Conservation (phyloP, 2,797 vertebrate genomes). For the Okamejei kenojei region DNA sequence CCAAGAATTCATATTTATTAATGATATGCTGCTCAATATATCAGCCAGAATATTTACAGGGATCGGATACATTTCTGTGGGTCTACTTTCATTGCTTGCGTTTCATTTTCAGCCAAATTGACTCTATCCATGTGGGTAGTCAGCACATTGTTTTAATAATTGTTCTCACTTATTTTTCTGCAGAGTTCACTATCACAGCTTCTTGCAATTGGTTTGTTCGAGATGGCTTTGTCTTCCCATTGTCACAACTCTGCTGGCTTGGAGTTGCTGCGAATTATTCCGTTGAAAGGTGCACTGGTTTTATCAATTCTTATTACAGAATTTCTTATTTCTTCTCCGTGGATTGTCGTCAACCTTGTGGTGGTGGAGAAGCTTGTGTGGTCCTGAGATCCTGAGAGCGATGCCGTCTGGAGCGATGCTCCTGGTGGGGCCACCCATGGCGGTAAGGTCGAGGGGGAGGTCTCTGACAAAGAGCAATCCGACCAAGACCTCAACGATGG, state of each 20-base stretch:
- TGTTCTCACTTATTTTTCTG: not conserved
- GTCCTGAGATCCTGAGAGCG: no score
- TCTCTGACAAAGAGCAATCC: no score
- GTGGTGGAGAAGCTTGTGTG: no score
- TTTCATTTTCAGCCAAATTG: not conserved
- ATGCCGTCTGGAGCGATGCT: no score
- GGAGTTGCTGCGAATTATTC: slow-evolving; percentile 21
- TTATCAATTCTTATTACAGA: not conserved
- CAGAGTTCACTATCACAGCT: not conserved
- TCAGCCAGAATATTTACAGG: not conserved
- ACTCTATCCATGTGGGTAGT: not conserved
- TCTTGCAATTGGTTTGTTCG: slow-evolving; percentile 7
- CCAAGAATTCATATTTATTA: not conserved
- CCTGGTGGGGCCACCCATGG: no score
- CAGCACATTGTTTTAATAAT: not conserved
- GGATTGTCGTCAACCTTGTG: no score
- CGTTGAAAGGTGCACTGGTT: not conserved
- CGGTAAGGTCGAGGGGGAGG: no score
- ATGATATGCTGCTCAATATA: not conserved
- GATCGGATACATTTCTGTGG: not conserved
- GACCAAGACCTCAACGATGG: no score
- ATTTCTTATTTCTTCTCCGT: no score
- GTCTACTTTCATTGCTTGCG: not conserved
- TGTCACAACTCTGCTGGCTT: not conserved
- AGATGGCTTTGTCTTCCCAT: not conserved